Evolutionary conservation across 2,888 invertebrate genomes (phyloP).

Genomic region (Ennomos fuscantarius): DNA sequence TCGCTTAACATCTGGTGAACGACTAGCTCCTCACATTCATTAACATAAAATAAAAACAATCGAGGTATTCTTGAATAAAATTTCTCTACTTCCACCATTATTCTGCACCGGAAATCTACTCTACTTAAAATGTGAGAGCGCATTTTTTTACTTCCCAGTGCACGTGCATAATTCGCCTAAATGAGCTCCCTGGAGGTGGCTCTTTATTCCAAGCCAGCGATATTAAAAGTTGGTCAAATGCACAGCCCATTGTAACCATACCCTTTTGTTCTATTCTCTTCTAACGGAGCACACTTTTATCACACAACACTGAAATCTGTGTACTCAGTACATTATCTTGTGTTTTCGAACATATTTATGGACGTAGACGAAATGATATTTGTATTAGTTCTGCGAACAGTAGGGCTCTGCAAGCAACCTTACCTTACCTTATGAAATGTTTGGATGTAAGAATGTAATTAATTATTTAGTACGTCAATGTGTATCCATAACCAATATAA

Average conservation of each 20-base stretch:
- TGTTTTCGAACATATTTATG: not conserved
- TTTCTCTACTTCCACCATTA: not conserved
- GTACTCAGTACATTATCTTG: conserved; percentile 10
- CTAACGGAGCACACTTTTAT: conserved; percentile 44
- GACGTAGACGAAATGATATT: too few species aligned
- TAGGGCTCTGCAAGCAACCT: too few species aligned
- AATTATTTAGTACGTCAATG: too few species aligned
- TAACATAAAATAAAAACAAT: too few species aligned
- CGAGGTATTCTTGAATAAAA: not conserved
- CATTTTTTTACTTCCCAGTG: conserved; percentile 51
- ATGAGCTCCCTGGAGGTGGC: conserved; percentile 62
- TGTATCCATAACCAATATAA: too few species aligned
- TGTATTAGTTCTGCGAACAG: too few species aligned
- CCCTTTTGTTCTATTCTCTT: conserved; percentile 57
- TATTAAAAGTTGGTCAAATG: conserved; percentile 76
- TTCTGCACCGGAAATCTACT: not conserved
- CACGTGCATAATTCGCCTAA: conserved; percentile 70
- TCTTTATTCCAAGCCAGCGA: conserved; percentile 63
- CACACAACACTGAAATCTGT: conserved; percentile 13
- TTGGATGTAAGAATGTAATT: too few species aligned
- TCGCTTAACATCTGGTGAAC: too few species aligned
- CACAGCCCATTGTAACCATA: conserved; percentile 60
- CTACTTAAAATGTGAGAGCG: not conserved
- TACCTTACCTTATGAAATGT: too few species aligned
- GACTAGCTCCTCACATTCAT: too few species aligned